A percentile compares a stretch with the other conserved stretches of the same genome.
Conservation (phyloP, 92 coral and sea anemone species). For the Phymanthus crucifer region DNA sequence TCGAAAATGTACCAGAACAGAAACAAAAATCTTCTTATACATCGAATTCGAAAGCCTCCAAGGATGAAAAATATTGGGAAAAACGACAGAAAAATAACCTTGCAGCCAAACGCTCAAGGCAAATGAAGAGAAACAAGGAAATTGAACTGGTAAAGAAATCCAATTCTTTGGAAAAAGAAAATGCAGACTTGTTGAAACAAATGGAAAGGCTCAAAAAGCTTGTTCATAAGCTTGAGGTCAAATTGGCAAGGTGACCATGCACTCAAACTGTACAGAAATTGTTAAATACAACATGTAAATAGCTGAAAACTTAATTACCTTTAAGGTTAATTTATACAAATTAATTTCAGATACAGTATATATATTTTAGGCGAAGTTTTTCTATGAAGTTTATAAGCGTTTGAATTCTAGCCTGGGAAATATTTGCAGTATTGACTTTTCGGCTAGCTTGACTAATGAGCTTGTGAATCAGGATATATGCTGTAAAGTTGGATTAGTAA, state of each 20-base stretch:
- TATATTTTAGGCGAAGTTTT: too few species aligned
- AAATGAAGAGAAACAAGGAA: conserved; percentile 29
- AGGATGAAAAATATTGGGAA: conserved; percentile 29
- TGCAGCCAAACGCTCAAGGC: conserved; percentile 36
- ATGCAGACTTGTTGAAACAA: conserved; percentile 22
- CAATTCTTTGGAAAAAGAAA: conserved; percentile 24
- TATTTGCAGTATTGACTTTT: too few species aligned
- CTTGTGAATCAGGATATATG: too few species aligned
- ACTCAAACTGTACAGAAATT: not conserved
- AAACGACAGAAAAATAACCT: conserved; percentile 36
- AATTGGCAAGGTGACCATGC: not conserved
- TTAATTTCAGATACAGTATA: too few species aligned
- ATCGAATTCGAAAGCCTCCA: not conserved
- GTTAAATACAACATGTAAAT: not conserved
- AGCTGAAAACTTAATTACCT: not conserved
- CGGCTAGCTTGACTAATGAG: too few species aligned
- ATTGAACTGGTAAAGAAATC: conserved; percentile 26
- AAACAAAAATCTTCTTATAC: not conserved
- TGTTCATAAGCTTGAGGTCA: conserved; percentile 23
- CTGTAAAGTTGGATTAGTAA: too few species aligned
- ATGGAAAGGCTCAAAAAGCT: conserved; percentile 19
- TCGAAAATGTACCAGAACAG: not conserved
- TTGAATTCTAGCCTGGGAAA: too few species aligned
- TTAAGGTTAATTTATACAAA: too few species aligned
- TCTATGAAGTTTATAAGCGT: too few species aligned